Evolutionary conservation across 2,888 invertebrate species (phyloP), one percentile per base, ranked within the genome.

Genomic region (Drosophila aldrichi): DNA sequence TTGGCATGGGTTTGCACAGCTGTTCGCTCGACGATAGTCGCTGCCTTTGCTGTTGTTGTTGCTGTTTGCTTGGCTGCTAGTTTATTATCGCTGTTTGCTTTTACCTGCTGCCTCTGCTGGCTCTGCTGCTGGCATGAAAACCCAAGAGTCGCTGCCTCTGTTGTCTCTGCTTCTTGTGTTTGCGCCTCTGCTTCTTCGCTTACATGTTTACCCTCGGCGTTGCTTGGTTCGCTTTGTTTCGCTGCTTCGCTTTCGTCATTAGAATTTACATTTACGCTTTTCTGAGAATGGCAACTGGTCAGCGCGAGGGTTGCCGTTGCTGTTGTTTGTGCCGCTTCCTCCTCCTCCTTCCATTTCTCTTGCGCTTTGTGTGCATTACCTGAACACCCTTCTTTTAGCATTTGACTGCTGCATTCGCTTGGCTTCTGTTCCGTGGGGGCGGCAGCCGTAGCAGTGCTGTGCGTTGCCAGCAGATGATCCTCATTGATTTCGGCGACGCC

Each of bases 401-500:
- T 20, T 36, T 49, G 25, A 41, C 43, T 44, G 40, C 64, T 70
- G 79, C 81, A 79, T 51, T 83, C 72, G 46, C 38, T 60, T 44
- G 76, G 83, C 76, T 82, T 81, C 76, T 55, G 43, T 9, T 25
- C 34, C 25, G 16, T 8, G 61, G 70, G 82, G 81, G 71, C 49
- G 80, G 87, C 83, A 82, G 86, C 86, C 82, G 36, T 62, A 85
- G 40, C 61, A 74, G 70, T 87, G 75, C 70, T 43, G 12, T 29
- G 48, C 25, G 46, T 56, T 25, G 62, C 18, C 67, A 56, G 60
- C 65, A 92, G 79, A 80, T 91, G 91, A 84, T 92, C 92, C 85
- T 92, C 90, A 89, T 92, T 92, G 79, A 92, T 92, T 86, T 92
- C 90, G 54, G 87, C 90, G 22, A 91, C 91, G 69, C 90, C 92